Conservation (phyloP, 2,113 vertebrate genomes). For the Limanda limanda region DNA sequence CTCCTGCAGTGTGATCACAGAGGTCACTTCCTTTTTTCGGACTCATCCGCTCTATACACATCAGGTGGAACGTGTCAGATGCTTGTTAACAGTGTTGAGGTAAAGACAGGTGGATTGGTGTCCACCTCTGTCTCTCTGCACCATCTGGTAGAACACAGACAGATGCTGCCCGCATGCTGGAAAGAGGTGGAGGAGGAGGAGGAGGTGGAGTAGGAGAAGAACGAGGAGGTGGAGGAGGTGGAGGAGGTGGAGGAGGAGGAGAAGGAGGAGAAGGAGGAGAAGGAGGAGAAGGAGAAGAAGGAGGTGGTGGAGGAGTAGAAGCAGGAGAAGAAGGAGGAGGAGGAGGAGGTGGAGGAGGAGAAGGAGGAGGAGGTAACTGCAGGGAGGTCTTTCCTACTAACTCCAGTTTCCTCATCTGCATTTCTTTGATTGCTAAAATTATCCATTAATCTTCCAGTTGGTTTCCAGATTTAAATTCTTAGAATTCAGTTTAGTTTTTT, state of each 20-base stretch:
- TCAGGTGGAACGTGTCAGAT: constrained; percentile 24
- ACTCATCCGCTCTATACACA: constrained; percentile 20
- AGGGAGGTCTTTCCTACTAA: no score
- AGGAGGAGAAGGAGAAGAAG: neutral
- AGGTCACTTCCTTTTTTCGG: neutral
- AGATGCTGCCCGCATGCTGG: constrained; percentile 57
- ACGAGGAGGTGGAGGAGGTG: neutral
- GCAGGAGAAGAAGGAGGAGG: no score
- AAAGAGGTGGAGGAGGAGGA: neutral
- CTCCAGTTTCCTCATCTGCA: neutral
- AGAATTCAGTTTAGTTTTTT: neutral
- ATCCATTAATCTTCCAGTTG: neutral
- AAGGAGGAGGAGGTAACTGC: neutral
- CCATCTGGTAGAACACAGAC: constrained; percentile 51
- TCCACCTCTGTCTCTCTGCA: constrained; percentile 18
- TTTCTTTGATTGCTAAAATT: neutral
- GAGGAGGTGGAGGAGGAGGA: neutral
- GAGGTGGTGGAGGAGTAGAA: no score
- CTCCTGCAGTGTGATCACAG: constrained; percentile 1
- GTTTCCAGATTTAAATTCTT: neutral
- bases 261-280: no score
- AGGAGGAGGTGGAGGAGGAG: no score
- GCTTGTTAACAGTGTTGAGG: constrained; percentile 33
- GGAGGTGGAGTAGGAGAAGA: neutral
- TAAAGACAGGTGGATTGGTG: constrained; percentile 40